phyloP scores from a whole-genome alignment of 2,888 invertebrate species.

The Drosophila histrio region DNA sequence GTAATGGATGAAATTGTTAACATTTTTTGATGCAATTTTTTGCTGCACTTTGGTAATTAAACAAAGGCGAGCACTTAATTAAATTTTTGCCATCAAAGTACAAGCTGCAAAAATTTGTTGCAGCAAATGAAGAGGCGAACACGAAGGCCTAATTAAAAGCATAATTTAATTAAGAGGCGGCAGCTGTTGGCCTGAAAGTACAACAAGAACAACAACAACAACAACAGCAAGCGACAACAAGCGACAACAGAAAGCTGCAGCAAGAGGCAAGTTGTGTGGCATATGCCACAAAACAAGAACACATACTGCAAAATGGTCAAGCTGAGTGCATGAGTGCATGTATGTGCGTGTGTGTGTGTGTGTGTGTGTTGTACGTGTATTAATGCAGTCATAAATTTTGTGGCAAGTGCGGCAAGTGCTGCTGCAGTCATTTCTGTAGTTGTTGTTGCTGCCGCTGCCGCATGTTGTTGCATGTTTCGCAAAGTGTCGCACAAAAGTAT shows the following conservation, averaged over 20 bases:
- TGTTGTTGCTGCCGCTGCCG: constrained; percentile 33
- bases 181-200: constrained; percentile 44
- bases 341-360: constrained; percentile 8
- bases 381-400: constrained; percentile 76
- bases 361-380: constrained; percentile 37
- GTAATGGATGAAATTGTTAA: constrained; percentile 13
- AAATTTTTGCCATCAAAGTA: constrained; percentile 38
- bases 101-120: constrained; percentile 30
- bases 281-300: constrained; percentile 70
- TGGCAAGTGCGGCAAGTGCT: constrained; percentile 61
- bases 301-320: constrained; percentile 41
- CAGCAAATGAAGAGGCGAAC: constrained; percentile 52
- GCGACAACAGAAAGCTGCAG: constrained; percentile 18
- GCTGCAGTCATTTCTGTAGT: constrained; percentile 39
- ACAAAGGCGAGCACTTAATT: constrained; percentile 47
- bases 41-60: constrained; percentile 27
- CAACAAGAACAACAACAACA: constrained; percentile 20
- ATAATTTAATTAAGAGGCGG: constrained; percentile 75
- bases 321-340: constrained; percentile 11
- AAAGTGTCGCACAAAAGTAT: constrained; percentile 58
- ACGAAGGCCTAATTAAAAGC: constrained; percentile 71
- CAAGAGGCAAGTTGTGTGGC: constrained; percentile 48
- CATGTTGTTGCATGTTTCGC: constrained; percentile 54
- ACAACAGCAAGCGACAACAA: constrained; percentile 29
- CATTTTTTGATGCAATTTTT: constrained; percentile 8